A percentile compares a stretch with the other conserved stretches of the same genome.
These are phyloP conservation scores for Galagoides demidoff DNA, from an alignment of 2,797 vertebrate genomes.

Conservation along the genomic window DNA sequence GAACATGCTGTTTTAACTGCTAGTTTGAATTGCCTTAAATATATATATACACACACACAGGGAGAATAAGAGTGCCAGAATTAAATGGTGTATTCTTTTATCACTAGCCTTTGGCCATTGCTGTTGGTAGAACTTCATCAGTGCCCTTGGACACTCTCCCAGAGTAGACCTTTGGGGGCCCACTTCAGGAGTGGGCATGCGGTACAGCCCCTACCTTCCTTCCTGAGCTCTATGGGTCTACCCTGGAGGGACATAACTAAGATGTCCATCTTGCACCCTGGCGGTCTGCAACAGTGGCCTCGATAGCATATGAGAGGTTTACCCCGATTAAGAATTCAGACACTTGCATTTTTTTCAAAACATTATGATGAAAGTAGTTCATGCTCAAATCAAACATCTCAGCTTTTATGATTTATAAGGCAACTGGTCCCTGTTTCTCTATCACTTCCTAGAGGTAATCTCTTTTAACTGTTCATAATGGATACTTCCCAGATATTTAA, in stretches of 20 bases:
- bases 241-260: background rate
- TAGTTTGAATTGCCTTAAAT: background rate
- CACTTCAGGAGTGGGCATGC: background rate
- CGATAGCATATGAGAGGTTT: background rate
- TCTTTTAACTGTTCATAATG: background rate
- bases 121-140: background rate
- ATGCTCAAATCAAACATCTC: background rate
- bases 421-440: background rate
- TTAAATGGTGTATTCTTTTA: background rate
- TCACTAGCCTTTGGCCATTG: background rate
- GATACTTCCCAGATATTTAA: constrained; percentile 1
- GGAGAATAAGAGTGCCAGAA: background rate
- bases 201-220: background rate
- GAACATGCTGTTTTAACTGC: background rate
- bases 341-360: background rate
- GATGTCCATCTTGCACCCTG: too few species aligned
- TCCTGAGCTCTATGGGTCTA: background rate
- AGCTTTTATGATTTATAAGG: background rate
- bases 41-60: background rate
- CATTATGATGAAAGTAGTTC: background rate
- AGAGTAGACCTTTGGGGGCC: background rate
- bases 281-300: background rate
- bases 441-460: background rate
- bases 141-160: background rate
- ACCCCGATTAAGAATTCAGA: too few species aligned